phyloP scores from a whole-genome alignment of 2,113 vertebrate species.

The Emydura subglobosa region DNA sequence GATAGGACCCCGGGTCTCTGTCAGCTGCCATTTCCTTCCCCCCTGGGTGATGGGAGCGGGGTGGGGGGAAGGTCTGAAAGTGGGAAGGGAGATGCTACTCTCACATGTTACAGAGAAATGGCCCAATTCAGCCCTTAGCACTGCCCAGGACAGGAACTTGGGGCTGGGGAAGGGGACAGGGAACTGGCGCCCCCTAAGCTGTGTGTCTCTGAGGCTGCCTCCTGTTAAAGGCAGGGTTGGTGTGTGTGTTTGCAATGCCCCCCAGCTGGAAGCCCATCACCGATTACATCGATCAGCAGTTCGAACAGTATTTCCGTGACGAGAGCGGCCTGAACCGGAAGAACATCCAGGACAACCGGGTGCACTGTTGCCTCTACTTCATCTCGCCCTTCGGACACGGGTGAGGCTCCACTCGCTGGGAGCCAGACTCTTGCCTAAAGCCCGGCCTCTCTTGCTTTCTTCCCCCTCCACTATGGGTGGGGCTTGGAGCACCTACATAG shows the following conservation, averaged over 20 bases:
- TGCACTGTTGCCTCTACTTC: slow-evolving; percentile 99
- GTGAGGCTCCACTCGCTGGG: slow-evolving; percentile 73
- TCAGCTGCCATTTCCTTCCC: not conserved
- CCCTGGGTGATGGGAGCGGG: not conserved
- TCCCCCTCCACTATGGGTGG: accelerated
- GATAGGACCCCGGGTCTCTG: accelerated
- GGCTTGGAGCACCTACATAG: not conserved
- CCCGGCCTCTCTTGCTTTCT: not conserved
- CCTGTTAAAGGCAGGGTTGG: not conserved
- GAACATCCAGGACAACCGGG: slow-evolving; percentile 97
- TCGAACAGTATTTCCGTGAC: slow-evolving; percentile 98
- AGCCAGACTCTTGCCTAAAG: not conserved
- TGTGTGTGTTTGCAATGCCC: not conserved
- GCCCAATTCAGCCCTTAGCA: not conserved
- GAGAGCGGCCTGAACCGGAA: slow-evolving; percentile 97
- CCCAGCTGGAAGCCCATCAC: slow-evolving; percentile 97
- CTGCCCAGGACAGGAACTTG: not conserved
- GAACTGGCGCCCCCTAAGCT: not conserved
- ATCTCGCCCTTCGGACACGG: slow-evolving; percentile 97
- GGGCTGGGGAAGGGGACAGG: not conserved
- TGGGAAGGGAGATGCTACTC: not conserved
- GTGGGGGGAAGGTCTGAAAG: no score
- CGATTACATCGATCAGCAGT: slow-evolving; percentile 98
- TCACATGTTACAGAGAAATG: not conserved
- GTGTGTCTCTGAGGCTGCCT: not conserved